Percentiles rank a stretch among this genome's conserved stretches.
Evolutionary conservation across 2,888 invertebrate genomes (phyloP).

Genomic region (Plagiodera versicolora): DNA sequence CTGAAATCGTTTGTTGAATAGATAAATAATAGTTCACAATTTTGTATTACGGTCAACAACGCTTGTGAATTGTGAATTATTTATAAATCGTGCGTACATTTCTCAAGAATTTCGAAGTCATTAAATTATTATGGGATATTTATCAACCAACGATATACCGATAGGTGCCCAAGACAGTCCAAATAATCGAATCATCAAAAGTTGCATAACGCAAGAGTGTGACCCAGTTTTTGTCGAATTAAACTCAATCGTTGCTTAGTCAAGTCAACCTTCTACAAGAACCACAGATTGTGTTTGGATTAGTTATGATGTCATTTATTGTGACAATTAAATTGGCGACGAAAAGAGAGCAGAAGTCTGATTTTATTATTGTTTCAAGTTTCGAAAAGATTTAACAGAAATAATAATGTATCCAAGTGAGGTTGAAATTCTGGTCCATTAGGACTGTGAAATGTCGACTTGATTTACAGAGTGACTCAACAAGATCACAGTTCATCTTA

Average conservation of each 20-base stretch:
- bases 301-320: not conserved
- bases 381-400: too few species aligned
- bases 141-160: not conserved
- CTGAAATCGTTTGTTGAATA: not conserved
- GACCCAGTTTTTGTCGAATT: slow-evolving; percentile 12
- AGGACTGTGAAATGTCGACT: too few species aligned
- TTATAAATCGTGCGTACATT: not conserved
- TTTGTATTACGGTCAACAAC: not conserved
- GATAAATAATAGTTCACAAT: not conserved
- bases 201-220: slow-evolving; percentile 7
- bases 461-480: too few species aligned
- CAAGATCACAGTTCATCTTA: too few species aligned
- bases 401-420: too few species aligned
- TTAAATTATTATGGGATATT: not conserved
- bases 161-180: not conserved
- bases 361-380: too few species aligned
- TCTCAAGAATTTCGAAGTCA: not conserved
- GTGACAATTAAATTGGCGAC: too few species aligned
- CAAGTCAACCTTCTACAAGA: not conserved
- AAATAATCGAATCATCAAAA: not conserved
- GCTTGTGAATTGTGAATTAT: not conserved
- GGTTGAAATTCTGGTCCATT: too few species aligned
- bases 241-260: slow-evolving; percentile 11
- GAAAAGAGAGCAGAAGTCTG: too few species aligned
- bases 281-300: not conserved